Evolutionary conservation across 1,140 invertebrate species (phyloP).

Genomic region (Saccostrea cuccullata): DNA sequence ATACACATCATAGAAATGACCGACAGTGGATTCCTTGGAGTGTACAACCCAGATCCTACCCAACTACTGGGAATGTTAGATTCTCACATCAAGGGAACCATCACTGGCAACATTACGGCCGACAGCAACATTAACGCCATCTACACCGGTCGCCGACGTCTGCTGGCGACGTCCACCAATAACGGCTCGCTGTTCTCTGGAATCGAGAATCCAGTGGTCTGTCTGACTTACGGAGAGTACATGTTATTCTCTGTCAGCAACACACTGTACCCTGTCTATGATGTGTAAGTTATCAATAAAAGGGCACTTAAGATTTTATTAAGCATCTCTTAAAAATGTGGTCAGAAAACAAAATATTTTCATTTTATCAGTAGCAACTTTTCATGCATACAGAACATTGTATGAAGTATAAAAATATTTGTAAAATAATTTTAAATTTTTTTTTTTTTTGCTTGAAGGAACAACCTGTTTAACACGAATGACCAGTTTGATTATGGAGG

Average conservation of each 20-base stretch:
- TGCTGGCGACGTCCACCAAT: conserved; percentile 64
- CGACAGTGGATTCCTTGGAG: conserved; percentile 67
- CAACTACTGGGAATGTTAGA: conserved; percentile 54
- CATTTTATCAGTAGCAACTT: too few species aligned
- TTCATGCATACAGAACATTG: too few species aligned
- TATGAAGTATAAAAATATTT: too few species aligned
- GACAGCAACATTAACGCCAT: conserved; percentile 54
- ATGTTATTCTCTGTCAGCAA: conserved; percentile 72
- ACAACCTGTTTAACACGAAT: conserved; percentile 77
- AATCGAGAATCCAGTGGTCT: conserved; percentile 71
- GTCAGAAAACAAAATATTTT: too few species aligned
- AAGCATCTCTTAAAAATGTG: too few species aligned
- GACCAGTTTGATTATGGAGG: conserved; percentile 75
- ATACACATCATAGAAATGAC: conserved; percentile 65
- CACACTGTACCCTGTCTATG: conserved; percentile 74
- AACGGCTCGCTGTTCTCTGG: conserved; percentile 65
- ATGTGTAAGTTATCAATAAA: conserved; percentile 63
- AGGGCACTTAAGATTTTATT: too few species aligned
- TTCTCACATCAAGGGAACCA: conserved; percentile 65
- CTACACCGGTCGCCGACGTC: conserved; percentile 60
- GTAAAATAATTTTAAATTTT: too few species aligned
- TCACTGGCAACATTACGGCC: conserved; percentile 64
- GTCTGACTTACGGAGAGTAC: conserved; percentile 69
- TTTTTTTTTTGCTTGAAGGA: conserved; percentile 59
- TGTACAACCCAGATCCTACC: conserved; percentile 66